Evolutionary conservation across 2,797 vertebrate species (phyloP), one percentile per base, ranked within the genome.

Genomic region (Linurgus olivaceus): DNA sequence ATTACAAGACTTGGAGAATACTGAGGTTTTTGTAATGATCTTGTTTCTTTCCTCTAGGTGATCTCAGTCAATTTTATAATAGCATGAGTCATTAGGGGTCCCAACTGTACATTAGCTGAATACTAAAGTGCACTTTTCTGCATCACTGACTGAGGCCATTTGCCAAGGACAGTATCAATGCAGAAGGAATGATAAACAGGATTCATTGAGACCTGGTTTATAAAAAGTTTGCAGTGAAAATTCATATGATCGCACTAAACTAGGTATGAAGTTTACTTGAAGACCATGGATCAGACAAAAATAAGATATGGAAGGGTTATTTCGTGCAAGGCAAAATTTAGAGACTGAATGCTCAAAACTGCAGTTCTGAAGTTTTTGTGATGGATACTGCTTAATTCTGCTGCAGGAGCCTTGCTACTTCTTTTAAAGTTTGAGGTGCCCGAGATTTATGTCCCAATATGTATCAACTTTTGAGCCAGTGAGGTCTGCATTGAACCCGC

Each of bases 11-110:
- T 4, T 35, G 23, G 54, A 93, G 52, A 92, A 75, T 81, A 61
- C 38, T 40, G 75, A 85, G 29, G 5, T 12, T 83, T 86, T 76
- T 59, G 17, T 81, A 81, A 90, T 59, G 55, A 72, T 77, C 40
- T 80, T 57, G 6, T 72, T 93, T 67, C 62, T 79, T 94, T 93
- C 40, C 72, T 97, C 94, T 67, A 68, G n/a, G 47, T 81, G 58
- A 57, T 90, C 31, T 84, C 72, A 66, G 67, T 75, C 61, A 74
- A 45, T 90, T 94, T 48, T 63, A 68, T 90, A 88, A 84, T 54
- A 74, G 40, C 28, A 29, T 51, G 74, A 82, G 52, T 82, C 75
- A 74, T 77, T 80, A 85, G 61, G 71, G 57, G n/a, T 89, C 88
- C n/a, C n/a, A 42, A 13, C 26, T 71, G 71, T 48, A 68, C 59